These are phyloP conservation scores for Pyrochroa serraticornis DNA, from an alignment of 2,888 invertebrate species.

Conservation along the genomic window DNA sequence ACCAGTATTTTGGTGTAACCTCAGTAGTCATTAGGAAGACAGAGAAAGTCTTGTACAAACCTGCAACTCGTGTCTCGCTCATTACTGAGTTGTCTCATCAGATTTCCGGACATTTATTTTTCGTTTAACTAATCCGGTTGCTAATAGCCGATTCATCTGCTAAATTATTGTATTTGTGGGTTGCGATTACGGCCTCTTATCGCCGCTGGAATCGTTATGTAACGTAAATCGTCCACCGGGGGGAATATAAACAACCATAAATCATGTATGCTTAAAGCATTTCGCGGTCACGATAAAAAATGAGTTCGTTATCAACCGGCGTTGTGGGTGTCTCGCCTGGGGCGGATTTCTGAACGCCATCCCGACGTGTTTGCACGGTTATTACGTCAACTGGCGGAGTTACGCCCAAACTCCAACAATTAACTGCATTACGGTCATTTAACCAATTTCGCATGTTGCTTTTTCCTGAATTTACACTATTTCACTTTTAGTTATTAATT, in stretches of 20 bases:
- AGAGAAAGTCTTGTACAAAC: too few relatives aligned
- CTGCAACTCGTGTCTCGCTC: too few relatives aligned
- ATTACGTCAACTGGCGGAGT: slow-evolving; percentile 14
- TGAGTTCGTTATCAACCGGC: slow-evolving; percentile 31
- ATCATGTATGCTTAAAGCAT: slow-evolving; percentile 32
- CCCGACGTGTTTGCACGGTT: slow-evolving; percentile 17
- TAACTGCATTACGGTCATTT: too few relatives aligned
- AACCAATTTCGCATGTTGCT: too few relatives aligned
- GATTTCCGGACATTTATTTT: too few relatives aligned
- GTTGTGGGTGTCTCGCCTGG: slow-evolving; percentile 30
- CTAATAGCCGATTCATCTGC: slow-evolving; percentile 29
- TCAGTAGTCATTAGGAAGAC: too few relatives aligned
- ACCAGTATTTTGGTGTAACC: too few relatives aligned
- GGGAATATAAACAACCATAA: slow-evolving; percentile 36
- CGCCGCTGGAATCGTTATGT: slow-evolving; percentile 45
- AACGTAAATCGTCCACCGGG: slow-evolving; percentile 28
- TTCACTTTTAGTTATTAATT: too few relatives aligned
- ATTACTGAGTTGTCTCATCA: too few relatives aligned
- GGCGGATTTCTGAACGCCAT: slow-evolving; percentile 23
- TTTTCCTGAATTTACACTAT: too few relatives aligned
- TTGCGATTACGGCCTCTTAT: slow-evolving; percentile 40
- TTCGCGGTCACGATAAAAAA: slow-evolving; percentile 28
- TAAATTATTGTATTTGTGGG: slow-evolving; percentile 42
- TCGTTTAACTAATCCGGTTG: not conserved
- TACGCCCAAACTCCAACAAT: slow-evolving; percentile 4